Base-by-base conservation (phyloP, 2,888 invertebrate genomes). In the Plutella xylostella region DNA sequence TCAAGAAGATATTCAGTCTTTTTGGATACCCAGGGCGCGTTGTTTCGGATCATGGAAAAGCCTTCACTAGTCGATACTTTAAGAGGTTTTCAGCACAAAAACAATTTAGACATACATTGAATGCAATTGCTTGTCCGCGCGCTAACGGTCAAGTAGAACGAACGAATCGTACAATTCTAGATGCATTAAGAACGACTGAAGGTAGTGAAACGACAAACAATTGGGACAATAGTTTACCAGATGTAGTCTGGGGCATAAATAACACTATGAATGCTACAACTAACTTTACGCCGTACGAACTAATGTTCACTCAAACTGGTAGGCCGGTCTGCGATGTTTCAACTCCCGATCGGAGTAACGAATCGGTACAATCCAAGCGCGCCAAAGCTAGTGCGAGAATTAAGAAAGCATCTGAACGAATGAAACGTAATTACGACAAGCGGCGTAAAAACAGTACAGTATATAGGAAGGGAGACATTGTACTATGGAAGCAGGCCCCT, bases 211-310 rank as follows among this genome's bases (percentile, higher is more conserved):
- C 28, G 28, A n/a, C 28, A 5, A 51, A 25, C 9, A 39, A 21
- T n/a, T 39, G 39, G 39, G 20, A 14, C 15, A 42, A 31, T 20
- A 18, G 11, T 9, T 18, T 31, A 18, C 31, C 42, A n/a, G 21
- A 42, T 25, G 42, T 42, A n/a, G 17, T 42, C 17, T 57, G 52
- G 57, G 56, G 57, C 9, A 58, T 59, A n/a, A 59, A 59, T 43
- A 55, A 56, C 31, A 54, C 55, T 11, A 11, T 25, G 4, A 51
- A 54, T 46, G 50, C 49, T 0, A 52, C 43, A 21, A 53, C 53
- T 12, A 28, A 30, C 1, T 53, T 43, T 19, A 54, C 51, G 28
- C 55, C 50, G 3, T 55, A 47, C 42, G 53, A 55, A 14, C 46
- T 53, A n/a, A 55, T 55, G 51, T 58, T 53, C 51, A 47, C 48